Conservation (phyloP, 2,113 vertebrate species). For the Grus americana region DNA sequence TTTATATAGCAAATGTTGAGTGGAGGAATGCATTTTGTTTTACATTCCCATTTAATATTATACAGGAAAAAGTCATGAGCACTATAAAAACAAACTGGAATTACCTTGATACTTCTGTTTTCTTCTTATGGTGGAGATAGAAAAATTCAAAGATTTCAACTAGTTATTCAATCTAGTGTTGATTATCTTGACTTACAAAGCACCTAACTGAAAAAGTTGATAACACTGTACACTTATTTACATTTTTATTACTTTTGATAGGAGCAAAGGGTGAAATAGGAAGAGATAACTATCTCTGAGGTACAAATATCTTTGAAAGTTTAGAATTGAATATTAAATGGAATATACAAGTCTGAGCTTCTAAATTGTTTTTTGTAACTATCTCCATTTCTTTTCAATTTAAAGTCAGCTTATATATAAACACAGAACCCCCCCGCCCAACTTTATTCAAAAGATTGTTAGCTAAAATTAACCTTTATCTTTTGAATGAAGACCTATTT, state of each 20-base stretch:
- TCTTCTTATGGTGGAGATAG: neutral
- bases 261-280: neutral
- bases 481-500: neutral
- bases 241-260: conserved; percentile 63
- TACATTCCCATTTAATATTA: conserved; percentile 27
- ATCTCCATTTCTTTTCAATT: neutral
- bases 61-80: neutral
- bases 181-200: conserved; percentile 42
- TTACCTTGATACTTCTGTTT: neutral
- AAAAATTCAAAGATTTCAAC: conserved; percentile 21
- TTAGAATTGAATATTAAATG: conserved; percentile 7
- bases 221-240: conserved; percentile 34
- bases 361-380: neutral
- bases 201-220: conserved; percentile 1
- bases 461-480: neutral
- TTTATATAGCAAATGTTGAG: conserved; percentile 34
- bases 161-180: conserved; percentile 1
- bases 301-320: neutral
- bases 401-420: neutral
- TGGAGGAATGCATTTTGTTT: conserved; percentile 3
- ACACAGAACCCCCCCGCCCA: neutral
- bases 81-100: neutral
- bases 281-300: neutral
- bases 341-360: neutral
- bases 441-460: neutral